phyloP scores from a whole-genome alignment of 2,113 vertebrate genomes.

The Amphilophus citrinellus region DNA sequence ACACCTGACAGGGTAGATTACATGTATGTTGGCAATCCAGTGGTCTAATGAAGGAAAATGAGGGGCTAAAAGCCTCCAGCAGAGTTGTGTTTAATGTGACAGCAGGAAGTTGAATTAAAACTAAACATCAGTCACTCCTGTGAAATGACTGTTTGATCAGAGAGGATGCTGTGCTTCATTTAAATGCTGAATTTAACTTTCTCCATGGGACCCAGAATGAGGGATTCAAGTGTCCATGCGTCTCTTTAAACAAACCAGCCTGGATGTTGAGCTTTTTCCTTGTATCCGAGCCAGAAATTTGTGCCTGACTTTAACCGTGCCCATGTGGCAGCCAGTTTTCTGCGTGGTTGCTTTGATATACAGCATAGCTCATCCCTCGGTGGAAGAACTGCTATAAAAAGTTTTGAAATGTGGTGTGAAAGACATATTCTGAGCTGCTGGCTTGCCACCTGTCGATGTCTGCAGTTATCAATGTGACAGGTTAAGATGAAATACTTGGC shows the following conservation, averaged over 20 bases:
- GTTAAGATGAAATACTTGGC: conserved; percentile 51
- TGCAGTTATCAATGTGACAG: conserved; percentile 57
- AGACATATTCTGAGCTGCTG: conserved; percentile 12
- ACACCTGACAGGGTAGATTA: conserved; percentile 29
- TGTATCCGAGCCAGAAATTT: neutral
- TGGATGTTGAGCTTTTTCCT: neutral
- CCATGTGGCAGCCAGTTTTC: conserved; percentile 42
- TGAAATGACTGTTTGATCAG: neutral
- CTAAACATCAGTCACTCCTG: neutral
- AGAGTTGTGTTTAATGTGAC: conserved; percentile 11
- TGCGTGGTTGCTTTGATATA: conserved; percentile 23
- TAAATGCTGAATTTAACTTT: neutral
- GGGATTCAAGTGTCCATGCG: neutral
- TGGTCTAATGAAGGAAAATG: neutral
- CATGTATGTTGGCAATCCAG: neutral
- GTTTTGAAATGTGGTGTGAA: conserved; percentile 25
- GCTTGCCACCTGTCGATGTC: conserved; percentile 50
- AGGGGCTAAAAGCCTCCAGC: neutral
- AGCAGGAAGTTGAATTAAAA: neutral
- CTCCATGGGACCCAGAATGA: neutral
- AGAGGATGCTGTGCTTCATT: neutral
- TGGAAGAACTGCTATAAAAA: neutral
- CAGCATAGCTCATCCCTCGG: neutral
- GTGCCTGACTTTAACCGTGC: conserved; percentile 8
- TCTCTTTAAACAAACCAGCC: conserved; percentile 22